Base-by-base conservation (phyloP, 1,140 invertebrate genomes). In the Trichoplusia ni region DNA sequence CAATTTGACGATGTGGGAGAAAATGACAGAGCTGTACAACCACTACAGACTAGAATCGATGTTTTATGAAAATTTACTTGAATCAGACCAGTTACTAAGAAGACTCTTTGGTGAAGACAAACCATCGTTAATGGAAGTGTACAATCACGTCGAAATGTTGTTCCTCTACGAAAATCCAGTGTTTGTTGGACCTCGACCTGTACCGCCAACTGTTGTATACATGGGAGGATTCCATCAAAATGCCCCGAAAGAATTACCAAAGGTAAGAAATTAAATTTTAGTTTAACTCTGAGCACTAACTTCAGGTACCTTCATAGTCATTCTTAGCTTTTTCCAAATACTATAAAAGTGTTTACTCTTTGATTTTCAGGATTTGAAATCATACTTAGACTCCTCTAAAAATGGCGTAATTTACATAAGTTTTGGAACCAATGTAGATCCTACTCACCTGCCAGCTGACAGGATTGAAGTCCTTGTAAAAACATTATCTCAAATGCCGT, bases 161-260 rank as follows among this genome's bases (percentile, higher is more conserved):
- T 90, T 95, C 60, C 56, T 91, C 4, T 92, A 91, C 64, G 76
- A 19, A 8, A 86, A 93, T 84, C 88, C 85, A 3, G 71, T 89
- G n/a, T 84, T 91, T 67, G 76, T 83, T 19, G 75, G 79, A 42
- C 80, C 85, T 29, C 82, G 89, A 11, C 88, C 92, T 4, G 69
- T 90, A 7, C 81, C 89, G 9, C 91, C 92, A 8, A 83, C 74
- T 35, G 83, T 92, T 1, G 67, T 93, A 3, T 79, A 88, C 64
- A 74, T 93, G 42, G 90, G 90, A 13, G 91, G 92, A 1, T 77
- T 92, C 25, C 92, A 93, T 73, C 75, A 86, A 18, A 81, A 82
- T 60, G 54, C 74, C 56, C 16, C 73, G 90, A 64, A 84, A 76
- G 63, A 79, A 18, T 68, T 86, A 31, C 73, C 81, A 7, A 38